phyloP scores from a whole-genome alignment of 30 jellyfish, hydroid and myxozoan species.

The Hydra vulgaris region DNA sequence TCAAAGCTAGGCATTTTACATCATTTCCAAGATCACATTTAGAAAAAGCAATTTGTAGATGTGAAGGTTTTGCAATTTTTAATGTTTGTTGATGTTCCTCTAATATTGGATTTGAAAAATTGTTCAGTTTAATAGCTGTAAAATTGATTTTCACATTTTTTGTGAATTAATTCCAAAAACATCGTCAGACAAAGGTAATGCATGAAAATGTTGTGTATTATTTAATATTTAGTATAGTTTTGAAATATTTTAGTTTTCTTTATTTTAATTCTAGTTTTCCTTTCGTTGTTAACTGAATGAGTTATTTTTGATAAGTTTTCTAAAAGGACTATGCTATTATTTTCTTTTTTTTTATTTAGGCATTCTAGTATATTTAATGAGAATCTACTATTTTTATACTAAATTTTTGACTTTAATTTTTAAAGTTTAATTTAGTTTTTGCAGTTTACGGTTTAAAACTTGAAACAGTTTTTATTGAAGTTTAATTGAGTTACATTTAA shows the following conservation, averaged over 20 bases:
- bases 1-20: background rate
- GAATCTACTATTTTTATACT: background rate
- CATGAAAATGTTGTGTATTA: background rate
- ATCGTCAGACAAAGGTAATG: too few relatives aligned
- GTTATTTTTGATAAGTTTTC: background rate
- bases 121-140: background rate
- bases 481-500: background rate
- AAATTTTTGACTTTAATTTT: background rate
- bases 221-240: background rate
- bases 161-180: too few relatives aligned
- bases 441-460: background rate
- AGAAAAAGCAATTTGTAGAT: background rate
- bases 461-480: background rate
- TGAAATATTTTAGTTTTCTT: background rate
- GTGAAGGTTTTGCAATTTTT: background rate
- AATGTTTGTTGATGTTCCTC: background rate
- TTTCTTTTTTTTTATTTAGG: background rate
- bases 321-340: background rate
- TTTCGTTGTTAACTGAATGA: background rate
- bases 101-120: background rate
- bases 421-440: background rate
- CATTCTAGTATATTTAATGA: background rate
- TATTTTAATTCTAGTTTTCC: background rate
- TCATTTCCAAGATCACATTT: background rate
- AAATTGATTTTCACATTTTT: too few relatives aligned